phyloP scores from a whole-genome alignment of 2,888 invertebrate genomes.

The Zelleria hepariella region DNA sequence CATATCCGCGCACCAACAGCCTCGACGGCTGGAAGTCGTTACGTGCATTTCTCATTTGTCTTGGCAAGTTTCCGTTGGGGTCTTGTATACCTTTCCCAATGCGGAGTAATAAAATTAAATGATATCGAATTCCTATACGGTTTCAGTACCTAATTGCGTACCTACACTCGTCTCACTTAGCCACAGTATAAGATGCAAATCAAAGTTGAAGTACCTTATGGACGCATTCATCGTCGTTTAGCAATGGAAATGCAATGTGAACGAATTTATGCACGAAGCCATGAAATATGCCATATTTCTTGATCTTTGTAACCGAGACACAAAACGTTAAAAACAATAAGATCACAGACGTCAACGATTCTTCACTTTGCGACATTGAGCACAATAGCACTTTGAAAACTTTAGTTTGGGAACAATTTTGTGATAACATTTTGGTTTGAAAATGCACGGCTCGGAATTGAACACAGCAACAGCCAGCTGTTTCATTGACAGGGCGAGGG shows the following conservation, averaged over 20 bases:
- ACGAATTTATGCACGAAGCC: not conserved
- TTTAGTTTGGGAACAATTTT: not conserved
- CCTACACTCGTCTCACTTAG: not conserved
- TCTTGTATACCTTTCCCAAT: not conserved
- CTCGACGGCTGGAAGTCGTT: not conserved
- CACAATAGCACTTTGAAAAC: not conserved
- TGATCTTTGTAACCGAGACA: not conserved
- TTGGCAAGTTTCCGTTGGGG: not conserved
- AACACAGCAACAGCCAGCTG: not conserved
- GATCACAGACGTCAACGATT: not conserved
- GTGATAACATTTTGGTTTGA: not conserved
- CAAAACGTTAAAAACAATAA: not conserved
- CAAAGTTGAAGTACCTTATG: not conserved
- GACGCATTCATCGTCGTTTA: not conserved
- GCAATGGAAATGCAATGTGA: not conserved
- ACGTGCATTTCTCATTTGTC: not conserved
- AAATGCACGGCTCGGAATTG: too few species aligned
- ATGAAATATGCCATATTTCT: not conserved
- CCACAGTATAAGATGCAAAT: not conserved
- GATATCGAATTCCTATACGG: not conserved
- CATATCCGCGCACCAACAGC: slow-evolving; percentile 3
- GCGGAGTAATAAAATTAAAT: not conserved
- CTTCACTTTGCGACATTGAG: not conserved
- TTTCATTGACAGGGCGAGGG: not conserved
- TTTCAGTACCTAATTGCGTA: not conserved